These are phyloP conservation scores for Garra rufa DNA, from an alignment of 2,113 vertebrate genomes.

Conservation along the genomic window DNA sequence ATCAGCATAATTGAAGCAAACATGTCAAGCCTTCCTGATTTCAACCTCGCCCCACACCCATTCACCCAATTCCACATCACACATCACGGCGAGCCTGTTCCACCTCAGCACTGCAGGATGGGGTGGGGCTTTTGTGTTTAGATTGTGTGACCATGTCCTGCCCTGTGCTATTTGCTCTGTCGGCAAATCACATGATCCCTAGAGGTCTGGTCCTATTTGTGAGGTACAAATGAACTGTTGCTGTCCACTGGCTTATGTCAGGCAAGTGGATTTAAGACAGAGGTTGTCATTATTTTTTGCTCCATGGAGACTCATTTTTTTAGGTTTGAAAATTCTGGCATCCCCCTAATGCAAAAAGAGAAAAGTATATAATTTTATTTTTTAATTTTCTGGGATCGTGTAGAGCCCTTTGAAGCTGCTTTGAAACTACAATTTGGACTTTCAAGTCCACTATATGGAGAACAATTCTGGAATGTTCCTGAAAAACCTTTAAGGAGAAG, in stretches of 20 bases:
- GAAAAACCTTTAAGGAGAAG: too few species aligned
- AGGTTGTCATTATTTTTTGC: background rate
- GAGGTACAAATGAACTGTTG: slow-evolving; percentile 23
- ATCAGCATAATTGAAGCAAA: slow-evolving; percentile 81
- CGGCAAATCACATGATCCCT: slow-evolving; percentile 32
- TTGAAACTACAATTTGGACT: too few species aligned
- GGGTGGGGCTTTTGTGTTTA: slow-evolving; percentile 20
- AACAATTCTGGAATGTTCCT: too few species aligned
- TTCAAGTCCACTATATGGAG: too few species aligned
- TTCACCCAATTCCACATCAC: slow-evolving; percentile 69
- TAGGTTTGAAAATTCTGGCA: too few species aligned
- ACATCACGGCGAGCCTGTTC: slow-evolving; percentile 72
- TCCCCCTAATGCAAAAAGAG: too few species aligned
- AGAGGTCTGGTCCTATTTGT: slow-evolving; percentile 27
- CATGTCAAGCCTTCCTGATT: slow-evolving; percentile 67
- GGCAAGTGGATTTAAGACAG: slow-evolving; percentile 16
- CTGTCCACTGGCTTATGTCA: slow-evolving; percentile 15
- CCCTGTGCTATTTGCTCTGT: slow-evolving; percentile 27
- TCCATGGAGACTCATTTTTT: background rate
- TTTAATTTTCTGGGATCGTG: too few species aligned
- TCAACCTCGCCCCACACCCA: slow-evolving; percentile 63
- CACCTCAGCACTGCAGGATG: slow-evolving; percentile 10
- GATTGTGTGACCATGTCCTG: slow-evolving; percentile 31
- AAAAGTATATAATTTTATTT: too few species aligned
- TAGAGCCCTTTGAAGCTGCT: too few species aligned